Percentiles rank a stretch among this genome's conserved stretches.
phyloP scores from a whole-genome alignment of 2,888 invertebrate species.

The Sesia apiformis region DNA sequence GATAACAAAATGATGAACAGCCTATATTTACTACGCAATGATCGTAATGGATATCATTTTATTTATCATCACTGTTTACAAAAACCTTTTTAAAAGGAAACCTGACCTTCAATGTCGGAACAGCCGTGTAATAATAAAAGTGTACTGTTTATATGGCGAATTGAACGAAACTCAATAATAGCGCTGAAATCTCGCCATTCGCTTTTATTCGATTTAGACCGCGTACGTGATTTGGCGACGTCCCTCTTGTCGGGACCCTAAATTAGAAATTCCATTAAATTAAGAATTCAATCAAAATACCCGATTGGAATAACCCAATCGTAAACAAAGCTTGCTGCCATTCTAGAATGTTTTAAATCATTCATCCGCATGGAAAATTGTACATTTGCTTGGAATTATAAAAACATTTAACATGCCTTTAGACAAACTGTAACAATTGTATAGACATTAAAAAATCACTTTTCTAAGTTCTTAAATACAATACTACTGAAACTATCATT shows the following conservation, averaged over 20 bases:
- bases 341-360: no score
- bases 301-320: background rate
- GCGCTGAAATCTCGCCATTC: conserved; percentile 42
- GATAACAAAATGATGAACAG: no score
- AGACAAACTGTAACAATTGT: no score
- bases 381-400: no score
- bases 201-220: conserved; percentile 54
- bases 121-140: conserved; percentile 30
- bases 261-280: conserved; percentile 29
- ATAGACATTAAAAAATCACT: no score
- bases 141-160: conserved; percentile 34
- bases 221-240: conserved; percentile 53
- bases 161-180: conserved; percentile 38
- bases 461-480: no score
- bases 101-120: background rate
- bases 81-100: background rate
- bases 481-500: no score
- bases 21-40: no score
- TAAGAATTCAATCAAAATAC: background rate
- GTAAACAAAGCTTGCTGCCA: no score
- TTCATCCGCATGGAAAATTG: no score
- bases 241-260: conserved; percentile 19
- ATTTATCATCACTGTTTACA: background rate
- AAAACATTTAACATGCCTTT: no score
- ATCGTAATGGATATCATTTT: no score